Base-by-base conservation (phyloP, 2,113 vertebrate species). In the Lepus europaeus region DNA sequence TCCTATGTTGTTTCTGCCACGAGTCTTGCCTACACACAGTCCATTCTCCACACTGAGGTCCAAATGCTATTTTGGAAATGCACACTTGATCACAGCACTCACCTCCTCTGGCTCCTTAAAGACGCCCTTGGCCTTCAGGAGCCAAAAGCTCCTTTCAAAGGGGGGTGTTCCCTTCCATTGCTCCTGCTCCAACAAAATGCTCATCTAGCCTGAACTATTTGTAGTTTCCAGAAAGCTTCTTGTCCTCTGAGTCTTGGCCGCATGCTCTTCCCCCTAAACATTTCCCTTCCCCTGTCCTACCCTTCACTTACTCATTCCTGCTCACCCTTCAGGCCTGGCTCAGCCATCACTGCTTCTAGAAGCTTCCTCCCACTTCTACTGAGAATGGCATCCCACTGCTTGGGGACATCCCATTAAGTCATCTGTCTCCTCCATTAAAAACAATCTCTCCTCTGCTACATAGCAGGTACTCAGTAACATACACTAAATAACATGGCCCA, bases 321-420 rank as follows among this genome's bases (percentile, higher is more conserved):
- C 53, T 22, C 36, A 45, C 53, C 17, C 10, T 76, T 87, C 23
- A 29, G n/a, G 31, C 59, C 61, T 61, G 80, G 78, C 36, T 70
- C n/a, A 4, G 59, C 45, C 33, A 19, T n/a, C 72, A 25, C 72
- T 70, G 63, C 86, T 31, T 84, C 31, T 33, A 20, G 31, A 82
- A 63, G 29, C 20, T 66, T 53, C 64, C 39, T 87, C 81, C 29
- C 31, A 8, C 13, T 88, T 36, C 85, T 45, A 59, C 20, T 68
- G 17, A 79, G 45, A 77, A 77, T 73, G 72, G 69, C 11, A 73
- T 63, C 27, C 33, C 83, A 31, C 53, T 72, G 36, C 16, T 86
- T 59, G 39, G 91, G 79, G 91, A 77, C 29, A 59, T 87, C 68
- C 73, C 92, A 22, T 39, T 80, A 69, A 72, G 33, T 70, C 31